Evolutionary conservation across 2,888 invertebrate genomes (phyloP).

Genomic region (Ophraella communa): DNA sequence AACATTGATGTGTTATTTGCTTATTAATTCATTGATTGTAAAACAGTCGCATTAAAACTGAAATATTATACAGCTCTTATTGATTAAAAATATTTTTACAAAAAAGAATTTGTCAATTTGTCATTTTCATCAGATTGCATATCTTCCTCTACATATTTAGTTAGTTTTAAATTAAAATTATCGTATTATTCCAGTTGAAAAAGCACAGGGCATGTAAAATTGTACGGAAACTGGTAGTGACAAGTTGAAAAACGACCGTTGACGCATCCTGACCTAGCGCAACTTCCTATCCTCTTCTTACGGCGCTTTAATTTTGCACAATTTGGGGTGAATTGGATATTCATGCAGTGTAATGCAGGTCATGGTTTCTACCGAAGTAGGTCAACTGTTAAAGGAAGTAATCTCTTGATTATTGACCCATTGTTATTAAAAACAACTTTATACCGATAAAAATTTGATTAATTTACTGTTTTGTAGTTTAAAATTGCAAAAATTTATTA

Average conservation of each 20-base stretch:
- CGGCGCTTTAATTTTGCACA: not conserved
- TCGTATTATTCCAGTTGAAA: conserved; percentile 13
- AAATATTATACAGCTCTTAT: no score
- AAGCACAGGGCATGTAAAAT: conserved; percentile 7
- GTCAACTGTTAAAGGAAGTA: not conserved
- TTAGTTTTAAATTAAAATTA: conserved; percentile 1
- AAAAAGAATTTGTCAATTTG: no score
- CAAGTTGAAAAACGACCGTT: not conserved
- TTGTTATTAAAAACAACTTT: not conserved
- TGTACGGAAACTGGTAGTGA: conserved; percentile 6
- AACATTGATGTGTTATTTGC: no score
- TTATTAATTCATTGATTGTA: no score
- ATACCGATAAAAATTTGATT: not conserved
- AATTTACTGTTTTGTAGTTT: not conserved
- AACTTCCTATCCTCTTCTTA: conserved; percentile 11
- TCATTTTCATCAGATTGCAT: no score
- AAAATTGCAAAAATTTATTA: not conserved
- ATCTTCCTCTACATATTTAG: not conserved
- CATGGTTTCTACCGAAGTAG: not conserved
- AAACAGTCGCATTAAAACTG: no score
- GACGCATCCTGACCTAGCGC: conserved; percentile 10
- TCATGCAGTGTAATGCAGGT: conserved; percentile 5
- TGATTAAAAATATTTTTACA: no score
- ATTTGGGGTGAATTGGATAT: conserved; percentile 5
- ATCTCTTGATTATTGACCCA: not conserved